Conservation (phyloP, 2,113 vertebrate species). For the Aptenodytes patagonicus region DNA sequence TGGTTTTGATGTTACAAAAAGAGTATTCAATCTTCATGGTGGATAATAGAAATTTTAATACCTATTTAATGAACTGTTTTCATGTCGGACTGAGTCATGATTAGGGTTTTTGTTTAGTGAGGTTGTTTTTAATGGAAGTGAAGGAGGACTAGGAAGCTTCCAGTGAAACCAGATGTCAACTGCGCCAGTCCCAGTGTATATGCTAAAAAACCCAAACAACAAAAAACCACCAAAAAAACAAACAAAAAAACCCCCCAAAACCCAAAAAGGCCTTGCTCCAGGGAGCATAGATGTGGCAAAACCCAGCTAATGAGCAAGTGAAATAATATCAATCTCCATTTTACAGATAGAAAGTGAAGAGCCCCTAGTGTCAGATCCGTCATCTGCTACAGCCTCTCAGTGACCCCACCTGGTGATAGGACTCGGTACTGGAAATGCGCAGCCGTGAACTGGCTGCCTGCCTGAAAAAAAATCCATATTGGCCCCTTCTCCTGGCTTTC, state of each 20-base stretch:
- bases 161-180: not conserved
- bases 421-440: not conserved
- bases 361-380: not conserved
- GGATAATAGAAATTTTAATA: not conserved
- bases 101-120: not conserved
- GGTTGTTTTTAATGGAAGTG: not conserved
- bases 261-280: not conserved
- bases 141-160: not conserved
- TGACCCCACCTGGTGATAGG: not conserved
- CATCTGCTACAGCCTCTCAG: not conserved
- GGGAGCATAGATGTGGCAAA: not conserved
- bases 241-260: not conserved
- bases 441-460: not conserved
- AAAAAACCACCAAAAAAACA: not conserved
- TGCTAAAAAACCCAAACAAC: not conserved
- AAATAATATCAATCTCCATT: not conserved
- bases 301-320: not conserved
- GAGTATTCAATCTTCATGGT: not conserved
- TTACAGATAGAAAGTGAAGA: not conserved
- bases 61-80: not conserved
- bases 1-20: not conserved
- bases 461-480: not conserved
- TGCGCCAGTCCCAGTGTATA: not conserved
- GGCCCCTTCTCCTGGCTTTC: not conserved
- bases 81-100: not conserved